phyloP scores from a whole-genome alignment of 1,140 invertebrate species.

The Calycopis cecrops region DNA sequence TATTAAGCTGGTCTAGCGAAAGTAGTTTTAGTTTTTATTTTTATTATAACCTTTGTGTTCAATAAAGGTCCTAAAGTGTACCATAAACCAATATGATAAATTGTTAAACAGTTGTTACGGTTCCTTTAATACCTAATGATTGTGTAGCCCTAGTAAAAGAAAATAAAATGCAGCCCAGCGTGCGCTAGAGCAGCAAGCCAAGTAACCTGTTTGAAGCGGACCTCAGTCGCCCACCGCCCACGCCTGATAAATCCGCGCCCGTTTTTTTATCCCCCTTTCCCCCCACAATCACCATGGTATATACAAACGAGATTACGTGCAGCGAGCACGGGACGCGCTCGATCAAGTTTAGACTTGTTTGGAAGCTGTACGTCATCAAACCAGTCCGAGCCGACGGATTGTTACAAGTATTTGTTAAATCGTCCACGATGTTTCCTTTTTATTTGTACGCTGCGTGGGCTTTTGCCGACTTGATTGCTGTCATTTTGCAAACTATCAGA shows the following conservation, averaged over 20 bases:
- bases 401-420: constrained; percentile 33
- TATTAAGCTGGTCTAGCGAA: too few relatives aligned
- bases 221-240: constrained; percentile 48
- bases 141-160: constrained; percentile 52
- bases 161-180: constrained; percentile 47
- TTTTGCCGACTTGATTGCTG: not conserved
- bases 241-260: constrained; percentile 66
- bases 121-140: constrained; percentile 20
- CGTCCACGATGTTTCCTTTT: constrained; percentile 13
- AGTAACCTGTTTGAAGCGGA: constrained; percentile 61
- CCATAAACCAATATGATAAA: too few relatives aligned
- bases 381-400: constrained; percentile 26
- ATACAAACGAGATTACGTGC: constrained; percentile 35
- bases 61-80: too few relatives aligned
- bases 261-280: constrained; percentile 34
- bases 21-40: too few relatives aligned
- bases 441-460: not conserved
- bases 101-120: not conserved
- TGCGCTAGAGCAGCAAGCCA: constrained; percentile 50
- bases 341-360: constrained; percentile 62
- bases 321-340: constrained; percentile 37
- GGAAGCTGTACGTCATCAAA: constrained; percentile 38
- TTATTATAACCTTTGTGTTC: too few relatives aligned
- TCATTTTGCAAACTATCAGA: not conserved
- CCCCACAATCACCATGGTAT: constrained; percentile 30